Base-by-base conservation (phyloP, 2,113 vertebrate species). In the Myanophis thanlyinensis region DNA sequence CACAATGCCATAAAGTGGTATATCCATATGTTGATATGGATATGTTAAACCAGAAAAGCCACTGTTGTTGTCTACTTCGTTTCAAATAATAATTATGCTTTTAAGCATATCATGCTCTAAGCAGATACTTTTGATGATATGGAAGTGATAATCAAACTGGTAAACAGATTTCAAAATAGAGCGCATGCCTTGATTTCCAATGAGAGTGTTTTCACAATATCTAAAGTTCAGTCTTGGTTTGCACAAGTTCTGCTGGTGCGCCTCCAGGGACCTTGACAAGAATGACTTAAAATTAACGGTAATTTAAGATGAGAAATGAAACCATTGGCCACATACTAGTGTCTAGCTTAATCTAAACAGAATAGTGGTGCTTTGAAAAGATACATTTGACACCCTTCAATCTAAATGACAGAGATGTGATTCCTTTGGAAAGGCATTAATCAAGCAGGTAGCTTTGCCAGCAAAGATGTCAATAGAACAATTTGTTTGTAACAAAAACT, bases 401-500 rank as follows among this genome's bases (percentile, higher is more conserved):
- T 35, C 56, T 53, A 67, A 56, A 59, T 94, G 92, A 80, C 92
- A 12, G 54, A 52, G 40, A 87, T 94, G 89, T 1, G 85, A 47
- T 87, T 92, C 87, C 48, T 53, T 56, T 27, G 54, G n/a, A 56
- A 51, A 86, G 89, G 4, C 3, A 0, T 1, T 0, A 91, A 87
- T 87, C 46, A 62, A 48, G 35, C n/a, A 73, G 85, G 85, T 73
- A 73, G 12, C n/a, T 88, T 88, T 91, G 40, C 62, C 18, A 93
- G 35, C 84, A 87, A 40, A 95, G 7, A 47, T 94, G 89, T 94
- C 94, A 93, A 90, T 89, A 93, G 94, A 85, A 5, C 44, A 93
- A 93, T 94, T 95, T 95, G 47, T 87, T 88, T 92, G 90, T 92
- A 92, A 25, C 91, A 92, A 92, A 87, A 87, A 92, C 53, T 1